phyloP scores from a whole-genome alignment of 2,888 invertebrate species.

The Cinara cedri region DNA sequence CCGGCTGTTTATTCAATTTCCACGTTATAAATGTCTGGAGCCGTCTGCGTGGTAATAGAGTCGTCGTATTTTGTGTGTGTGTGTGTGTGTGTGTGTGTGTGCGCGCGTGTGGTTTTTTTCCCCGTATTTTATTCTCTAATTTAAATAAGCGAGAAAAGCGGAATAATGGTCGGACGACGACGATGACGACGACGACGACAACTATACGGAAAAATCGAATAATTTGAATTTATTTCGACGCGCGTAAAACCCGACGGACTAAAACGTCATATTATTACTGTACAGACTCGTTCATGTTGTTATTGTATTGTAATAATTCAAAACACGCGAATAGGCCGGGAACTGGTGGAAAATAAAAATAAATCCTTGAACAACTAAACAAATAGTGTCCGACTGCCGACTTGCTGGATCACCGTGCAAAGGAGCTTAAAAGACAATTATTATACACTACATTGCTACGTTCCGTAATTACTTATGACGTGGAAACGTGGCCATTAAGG shows the following conservation, averaged over 20 bases:
- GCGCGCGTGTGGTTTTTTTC: background rate
- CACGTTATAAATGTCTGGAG: conserved; percentile 14
- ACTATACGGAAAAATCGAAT: background rate
- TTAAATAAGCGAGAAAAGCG: background rate
- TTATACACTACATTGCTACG: no score
- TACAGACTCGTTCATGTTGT: no score
- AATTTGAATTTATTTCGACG: conserved; percentile 21
- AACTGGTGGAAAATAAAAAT: no score
- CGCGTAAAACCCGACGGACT: background rate
- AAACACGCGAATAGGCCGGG: no score
- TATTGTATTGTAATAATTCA: no score
- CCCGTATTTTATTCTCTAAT: background rate
- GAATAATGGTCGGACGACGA: conserved; percentile 3
- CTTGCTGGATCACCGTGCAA: no score
- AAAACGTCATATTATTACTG: no score
- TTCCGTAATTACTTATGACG: no score
- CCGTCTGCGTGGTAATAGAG: background rate
- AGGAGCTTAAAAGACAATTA: no score
- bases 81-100: background rate
- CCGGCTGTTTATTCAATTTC: conserved; percentile 12
- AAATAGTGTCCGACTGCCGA: no score
- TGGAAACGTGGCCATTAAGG: no score
- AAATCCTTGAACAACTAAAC: no score
- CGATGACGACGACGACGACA: background rate
- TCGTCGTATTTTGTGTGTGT: background rate